Percentiles rank a stretch among this genome's conserved stretches.
phyloP scores from a whole-genome alignment of 2,888 invertebrate species.

The Caenorhabditis doughertyi region DNA sequence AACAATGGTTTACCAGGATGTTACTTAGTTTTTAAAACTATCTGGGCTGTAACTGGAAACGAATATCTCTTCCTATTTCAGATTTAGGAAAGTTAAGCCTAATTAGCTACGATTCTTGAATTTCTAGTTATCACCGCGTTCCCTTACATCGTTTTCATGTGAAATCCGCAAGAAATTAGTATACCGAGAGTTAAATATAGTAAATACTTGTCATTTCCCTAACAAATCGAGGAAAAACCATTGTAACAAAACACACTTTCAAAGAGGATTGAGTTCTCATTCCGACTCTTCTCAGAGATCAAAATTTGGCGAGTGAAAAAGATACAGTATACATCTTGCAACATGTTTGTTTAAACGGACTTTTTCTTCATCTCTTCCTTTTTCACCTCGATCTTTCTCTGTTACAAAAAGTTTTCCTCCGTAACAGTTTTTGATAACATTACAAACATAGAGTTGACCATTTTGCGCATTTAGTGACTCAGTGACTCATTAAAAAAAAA shows the following conservation, averaged over 20 bases:
- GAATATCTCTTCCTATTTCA: too few relatives aligned
- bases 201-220: background rate
- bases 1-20: too few relatives aligned
- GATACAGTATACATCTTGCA: slow-evolving; percentile 27
- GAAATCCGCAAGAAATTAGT: too few relatives aligned
- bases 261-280: background rate
- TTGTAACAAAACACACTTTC: slow-evolving; percentile 46
- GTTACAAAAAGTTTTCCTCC: background rate
- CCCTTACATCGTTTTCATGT: too few relatives aligned
- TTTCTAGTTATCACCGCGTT: too few relatives aligned
- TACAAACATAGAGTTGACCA: slow-evolving; percentile 17
- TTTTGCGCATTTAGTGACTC: slow-evolving; percentile 8
- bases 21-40: too few relatives aligned
- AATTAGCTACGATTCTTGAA: too few relatives aligned
- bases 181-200: background rate
- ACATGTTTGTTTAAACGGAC: slow-evolving; percentile 31
- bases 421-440: slow-evolving; percentile 22
- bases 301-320: slow-evolving; percentile 5
- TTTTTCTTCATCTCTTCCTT: slow-evolving; percentile 17
- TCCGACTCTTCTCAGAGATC: slow-evolving; percentile 8
- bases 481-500: slow-evolving; percentile 40
- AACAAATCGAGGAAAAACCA: slow-evolving; percentile 18
- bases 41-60: too few relatives aligned
- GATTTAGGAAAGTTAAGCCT: too few relatives aligned
- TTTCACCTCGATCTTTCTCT: background rate